These are phyloP conservation scores for Leucania comma DNA, from an alignment of 2,888 invertebrate species.

Conservation along the genomic window DNA sequence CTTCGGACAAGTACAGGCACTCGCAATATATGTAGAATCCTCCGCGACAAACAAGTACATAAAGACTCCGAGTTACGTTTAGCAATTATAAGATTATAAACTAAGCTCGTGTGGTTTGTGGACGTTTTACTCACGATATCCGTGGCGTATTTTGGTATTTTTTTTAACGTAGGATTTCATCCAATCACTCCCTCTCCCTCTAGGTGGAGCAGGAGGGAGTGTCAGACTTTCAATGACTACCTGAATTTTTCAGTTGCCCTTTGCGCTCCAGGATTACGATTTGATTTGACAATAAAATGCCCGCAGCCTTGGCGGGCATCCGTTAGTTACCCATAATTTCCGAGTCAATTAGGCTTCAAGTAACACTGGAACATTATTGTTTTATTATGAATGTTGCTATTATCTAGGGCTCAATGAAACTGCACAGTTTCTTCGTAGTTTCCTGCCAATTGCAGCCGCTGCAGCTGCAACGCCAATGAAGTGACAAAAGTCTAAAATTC, in stretches of 20 bases:
- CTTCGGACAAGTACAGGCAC: constrained; percentile 28
- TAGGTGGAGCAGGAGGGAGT: no score
- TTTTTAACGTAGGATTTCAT: no score
- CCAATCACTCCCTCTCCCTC: no score
- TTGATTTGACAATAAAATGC: no score
- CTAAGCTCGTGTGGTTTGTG: constrained; percentile 5
- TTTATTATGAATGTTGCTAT: not conserved
- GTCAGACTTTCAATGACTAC: no score
- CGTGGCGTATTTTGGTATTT: no score
- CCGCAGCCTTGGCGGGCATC: no score
- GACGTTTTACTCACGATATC: not conserved
- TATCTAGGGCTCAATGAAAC: not conserved
- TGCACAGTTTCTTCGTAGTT: not conserved
- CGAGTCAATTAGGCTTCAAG: not conserved
- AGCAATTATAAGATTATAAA: constrained; percentile 54
- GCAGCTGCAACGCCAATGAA: not conserved
- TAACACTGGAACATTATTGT: not conserved
- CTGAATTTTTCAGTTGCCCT: no score
- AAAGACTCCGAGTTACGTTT: constrained; percentile 24
- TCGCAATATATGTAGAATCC: constrained; percentile 28
- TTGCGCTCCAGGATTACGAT: no score
- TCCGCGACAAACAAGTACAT: constrained; percentile 24
- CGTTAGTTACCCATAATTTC: no score
- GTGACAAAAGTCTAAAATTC: constrained; percentile 6
- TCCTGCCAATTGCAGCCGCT: not conserved